Evolutionary conservation across 2,888 invertebrate genomes (phyloP).

Genomic region (Selenia dentaria): DNA sequence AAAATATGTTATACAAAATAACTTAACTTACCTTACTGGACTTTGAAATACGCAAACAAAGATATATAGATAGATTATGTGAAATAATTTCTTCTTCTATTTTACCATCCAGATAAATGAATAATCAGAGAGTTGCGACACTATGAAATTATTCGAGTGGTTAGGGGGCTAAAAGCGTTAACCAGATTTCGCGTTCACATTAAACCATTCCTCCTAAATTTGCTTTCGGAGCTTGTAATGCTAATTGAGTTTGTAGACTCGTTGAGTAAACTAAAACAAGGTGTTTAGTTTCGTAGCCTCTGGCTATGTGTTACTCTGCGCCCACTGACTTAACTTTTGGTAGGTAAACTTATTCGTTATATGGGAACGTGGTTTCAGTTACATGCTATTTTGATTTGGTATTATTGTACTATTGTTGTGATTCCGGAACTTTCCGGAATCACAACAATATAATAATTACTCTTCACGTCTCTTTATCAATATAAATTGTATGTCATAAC

Average conservation of each 20-base stretch:
- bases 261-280: constrained; percentile 65
- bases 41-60: no score
- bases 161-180: constrained; percentile 27
- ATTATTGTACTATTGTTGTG: no score
- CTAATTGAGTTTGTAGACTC: constrained; percentile 69
- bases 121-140: constrained; percentile 8
- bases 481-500: no score
- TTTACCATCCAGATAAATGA: constrained; percentile 3
- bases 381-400: no score
- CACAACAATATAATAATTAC: no score
- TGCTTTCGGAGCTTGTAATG: constrained; percentile 61
- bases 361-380: constrained; percentile 1
- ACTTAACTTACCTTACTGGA: no score
- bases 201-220: constrained; percentile 52
- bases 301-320: constrained; percentile 46
- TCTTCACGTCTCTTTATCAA: no score
- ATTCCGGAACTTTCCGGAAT: no score
- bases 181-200: constrained; percentile 38
- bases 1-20: no score
- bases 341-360: constrained; percentile 6
- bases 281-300: constrained; percentile 63
- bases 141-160: constrained; percentile 20
- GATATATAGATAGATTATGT: no score
- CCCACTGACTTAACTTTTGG: constrained; percentile 38
- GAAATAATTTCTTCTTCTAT: no score